Base-by-base conservation (phyloP, 2,797 vertebrate genomes). In the Argentina silus region DNA sequence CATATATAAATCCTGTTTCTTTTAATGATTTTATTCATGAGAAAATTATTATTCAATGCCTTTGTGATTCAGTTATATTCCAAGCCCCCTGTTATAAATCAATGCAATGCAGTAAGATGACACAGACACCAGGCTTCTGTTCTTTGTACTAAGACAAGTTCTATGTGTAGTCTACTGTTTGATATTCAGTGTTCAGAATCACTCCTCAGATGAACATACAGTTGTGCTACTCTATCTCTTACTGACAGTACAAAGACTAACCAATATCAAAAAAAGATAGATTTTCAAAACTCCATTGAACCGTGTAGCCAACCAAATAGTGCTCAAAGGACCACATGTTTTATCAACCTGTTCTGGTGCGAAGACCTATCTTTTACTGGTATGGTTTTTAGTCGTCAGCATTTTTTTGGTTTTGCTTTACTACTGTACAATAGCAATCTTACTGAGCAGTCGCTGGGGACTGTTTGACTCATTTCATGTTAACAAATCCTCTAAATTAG, bases 1-100 rank as follows among this genome's bases (percentile, higher is more conserved):
- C 66, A 83, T 77, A 83, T 80, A 83, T 83, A 72, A 84, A 86
- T 88, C 66, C 64, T 69, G 55, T 83, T 87, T 78, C 87, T 88
- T 78, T 88, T 86, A 87, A 91, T 88, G 85, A 90, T 87, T 85
- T 86, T 89, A 91, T 90, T 89, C 73, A 90, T 90, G 85, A 91
- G 79, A 66, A 79, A 84, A 83, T 78, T 87, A 88, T 86, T 90
- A 84, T 91, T 91, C 85, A 72, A 76, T 78, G 80, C 76, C 75
- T 89, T 85, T 77, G 73, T 79, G 74, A 83, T 85, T 86, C 83
- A 87, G 74, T 87, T 87, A 81, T 83, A 84, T 82, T 75, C 70
- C 83, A 73, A 82, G 74, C 69, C 81, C 44, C 78, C 83, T 73
- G 86, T 87, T 88, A 90, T 85, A 88, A 88, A 90, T 91, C 84